Evolutionary conservation across 2,888 invertebrate species (phyloP), one percentile per base, ranked within the genome.

Genomic region (Nomada ruficornis): DNA sequence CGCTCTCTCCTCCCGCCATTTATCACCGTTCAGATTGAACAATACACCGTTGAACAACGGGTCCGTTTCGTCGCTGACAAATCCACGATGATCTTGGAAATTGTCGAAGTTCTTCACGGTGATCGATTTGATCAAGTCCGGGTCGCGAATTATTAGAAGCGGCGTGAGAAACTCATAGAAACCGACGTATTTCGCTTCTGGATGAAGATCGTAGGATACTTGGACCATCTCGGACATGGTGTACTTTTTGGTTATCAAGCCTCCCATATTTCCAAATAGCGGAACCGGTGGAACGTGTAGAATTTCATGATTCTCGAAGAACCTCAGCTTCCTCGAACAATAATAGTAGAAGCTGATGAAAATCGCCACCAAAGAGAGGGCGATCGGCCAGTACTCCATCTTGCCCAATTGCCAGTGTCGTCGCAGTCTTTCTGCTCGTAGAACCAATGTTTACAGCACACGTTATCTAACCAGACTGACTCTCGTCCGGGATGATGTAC

Each of bases 1-100:
- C 0, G 92, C 91, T 26, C 95, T 90, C 94, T 95, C 94, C 5
- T 94, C 94, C 0, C 94, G 93, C 95, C 95, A 95, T 90, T 88
- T 93, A 0, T 95, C 94, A 15, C 94, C 95, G 0, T 50, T 73
- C 0, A 91, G 68, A 0, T 65, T 73, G 44, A 91, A 89, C 0
- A 91, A 74, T 20, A 86, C 86, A 0, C 86, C 86, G 0, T 67
- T 82, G 62, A 92, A 86, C 5, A 91, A 36, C 0, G 86, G 83
- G 20, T 90, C 88, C 2, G 52, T 13, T 0, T 9, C 36, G 0
- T 67, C 57, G 10, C 70, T 36, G 0, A 67, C 67, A 9, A 86
- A 72, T 10, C 13, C 0, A 91, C 94, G 88, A 94, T 77, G 65
- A 80, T 88, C 68, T 64, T 57, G 63, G 52, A 90, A 90, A 26